Evolutionary conservation across 2,888 invertebrate genomes (phyloP), one percentile per base, ranked within the genome.

Genomic region (Ochropleura plecta): DNA sequence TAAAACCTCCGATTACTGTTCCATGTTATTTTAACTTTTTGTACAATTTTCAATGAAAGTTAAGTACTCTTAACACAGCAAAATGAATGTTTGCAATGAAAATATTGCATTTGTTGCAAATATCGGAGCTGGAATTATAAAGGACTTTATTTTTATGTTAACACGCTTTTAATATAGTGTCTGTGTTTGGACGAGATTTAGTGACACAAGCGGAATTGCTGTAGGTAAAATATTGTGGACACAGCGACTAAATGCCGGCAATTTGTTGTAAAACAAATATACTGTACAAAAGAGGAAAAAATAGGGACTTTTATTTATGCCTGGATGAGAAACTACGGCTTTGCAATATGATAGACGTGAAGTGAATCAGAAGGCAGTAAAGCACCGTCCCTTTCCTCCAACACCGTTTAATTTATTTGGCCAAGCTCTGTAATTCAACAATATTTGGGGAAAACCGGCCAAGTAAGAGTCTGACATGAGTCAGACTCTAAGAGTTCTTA

Each of bases 1-100:
- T 84, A 87, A 78, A 86, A 20, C 76, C 65, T 62, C 65, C 72
- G 80, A 85, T 87, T 79, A 85, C 63, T 76, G 66, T 72, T 77
- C 62, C 65, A 65, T 76, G 75, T 85, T 81, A 82, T 77, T 86
- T 78, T 65, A 42, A 66, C 63, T 55, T 64, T 53, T 60, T 74
- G 42, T 64, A 55, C 70, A 63, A 70, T 75, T 83, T 81, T 67
- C 51, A 78, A 83, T 73, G 20, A 73, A 76, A 76, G 62, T 70
- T 44, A 75, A 80, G 71, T 63, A 70, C 57, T 79, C 46, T 83
- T 68, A 20, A 66, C 63, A 55, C 40, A 57, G 59, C 59, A 53
- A 20, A 73, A 81, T 51, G 57, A 76, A 84, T 71, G 69, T 69
- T 75, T 60, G 51, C 46, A 68, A 46, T 48, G 18, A 74, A 64